Evolutionary conservation across 1,140 invertebrate species (phyloP).

Genomic region (Pararge aegeria): DNA sequence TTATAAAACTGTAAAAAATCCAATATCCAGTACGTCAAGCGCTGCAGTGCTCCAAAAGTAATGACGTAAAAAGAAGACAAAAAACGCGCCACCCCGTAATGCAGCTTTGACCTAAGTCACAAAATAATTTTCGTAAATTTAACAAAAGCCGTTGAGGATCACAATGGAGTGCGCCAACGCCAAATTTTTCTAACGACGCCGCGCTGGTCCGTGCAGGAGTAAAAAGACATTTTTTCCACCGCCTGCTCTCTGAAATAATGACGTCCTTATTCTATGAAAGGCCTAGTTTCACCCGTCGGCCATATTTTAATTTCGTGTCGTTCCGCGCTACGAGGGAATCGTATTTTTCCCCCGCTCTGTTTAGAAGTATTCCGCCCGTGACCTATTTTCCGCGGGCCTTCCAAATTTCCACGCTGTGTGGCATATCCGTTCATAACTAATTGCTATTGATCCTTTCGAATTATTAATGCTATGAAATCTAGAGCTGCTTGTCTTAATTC

Average conservation of each 20-base stretch:
- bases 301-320: slow-evolving; percentile 28
- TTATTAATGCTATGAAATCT: slow-evolving; percentile 1
- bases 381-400: slow-evolving; percentile 27
- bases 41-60: slow-evolving; percentile 16
- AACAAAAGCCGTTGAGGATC: slow-evolving; percentile 22
- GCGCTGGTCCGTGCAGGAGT: slow-evolving; percentile 21
- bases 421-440: slow-evolving; percentile 16
- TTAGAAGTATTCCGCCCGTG: slow-evolving; percentile 22
- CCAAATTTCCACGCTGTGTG: slow-evolving; percentile 14
- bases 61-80: slow-evolving; percentile 21
- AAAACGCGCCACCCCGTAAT: slow-evolving; percentile 7
- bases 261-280: slow-evolving; percentile 41
- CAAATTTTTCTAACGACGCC: slow-evolving; percentile 41
- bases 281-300: slow-evolving; percentile 38
- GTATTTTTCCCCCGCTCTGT: slow-evolving; percentile 40
- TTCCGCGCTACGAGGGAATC: slow-evolving; percentile 26
- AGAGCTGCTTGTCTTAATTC: not conserved
- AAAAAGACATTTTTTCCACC: slow-evolving; percentile 27
- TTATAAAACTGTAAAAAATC: not conserved
- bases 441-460: not conserved
- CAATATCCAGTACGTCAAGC: not conserved
- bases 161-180: slow-evolving; percentile 24
- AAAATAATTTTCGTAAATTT: slow-evolving; percentile 27
- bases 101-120: slow-evolving; percentile 23
- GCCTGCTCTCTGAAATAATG: slow-evolving; percentile 39